phyloP scores from a whole-genome alignment of 2,888 invertebrate genomes.

The Lordiphosa andalusiaca region DNA sequence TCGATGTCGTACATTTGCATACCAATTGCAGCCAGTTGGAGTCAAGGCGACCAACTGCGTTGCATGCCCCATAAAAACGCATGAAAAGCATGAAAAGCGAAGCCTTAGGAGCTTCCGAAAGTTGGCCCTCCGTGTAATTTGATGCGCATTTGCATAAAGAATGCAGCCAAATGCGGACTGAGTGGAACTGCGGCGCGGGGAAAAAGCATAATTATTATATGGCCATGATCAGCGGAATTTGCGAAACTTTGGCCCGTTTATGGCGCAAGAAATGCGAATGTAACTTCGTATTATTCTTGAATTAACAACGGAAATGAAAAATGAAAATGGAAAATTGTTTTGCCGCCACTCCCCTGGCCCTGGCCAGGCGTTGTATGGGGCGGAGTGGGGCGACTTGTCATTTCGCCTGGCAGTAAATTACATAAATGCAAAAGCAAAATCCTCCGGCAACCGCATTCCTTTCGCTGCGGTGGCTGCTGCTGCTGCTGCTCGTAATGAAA shows the following conservation, averaged over 20 bases:
- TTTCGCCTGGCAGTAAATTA: constrained; percentile 25
- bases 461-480: constrained; percentile 24
- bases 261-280: constrained; percentile 45
- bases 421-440: constrained; percentile 35
- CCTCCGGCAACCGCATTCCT: constrained; percentile 41
- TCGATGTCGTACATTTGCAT: constrained; percentile 76
- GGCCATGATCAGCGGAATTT: constrained; percentile 33
- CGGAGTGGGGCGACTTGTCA: not conserved
- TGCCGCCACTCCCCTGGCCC: constrained; percentile 28
- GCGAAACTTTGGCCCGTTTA: constrained; percentile 28
- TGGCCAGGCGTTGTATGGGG: constrained; percentile 1
- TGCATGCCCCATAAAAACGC: constrained; percentile 65
- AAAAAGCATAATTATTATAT: constrained; percentile 46
- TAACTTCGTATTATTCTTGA: constrained; percentile 73
- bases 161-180: constrained; percentile 36
- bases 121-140: constrained; percentile 49
- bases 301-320: constrained; percentile 71
- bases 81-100: constrained; percentile 48
- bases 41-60: constrained; percentile 64
- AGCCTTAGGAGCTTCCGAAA: constrained; percentile 37
- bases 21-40: constrained; percentile 64
- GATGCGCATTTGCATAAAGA: constrained; percentile 66
- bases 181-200: constrained; percentile 30
- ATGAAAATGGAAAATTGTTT: constrained; percentile 68
- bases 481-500: constrained; percentile 47